Evolutionary conservation across 2,888 invertebrate genomes (phyloP), one percentile per base, ranked within the genome.

Genomic region (Microplitis deprimator): DNA sequence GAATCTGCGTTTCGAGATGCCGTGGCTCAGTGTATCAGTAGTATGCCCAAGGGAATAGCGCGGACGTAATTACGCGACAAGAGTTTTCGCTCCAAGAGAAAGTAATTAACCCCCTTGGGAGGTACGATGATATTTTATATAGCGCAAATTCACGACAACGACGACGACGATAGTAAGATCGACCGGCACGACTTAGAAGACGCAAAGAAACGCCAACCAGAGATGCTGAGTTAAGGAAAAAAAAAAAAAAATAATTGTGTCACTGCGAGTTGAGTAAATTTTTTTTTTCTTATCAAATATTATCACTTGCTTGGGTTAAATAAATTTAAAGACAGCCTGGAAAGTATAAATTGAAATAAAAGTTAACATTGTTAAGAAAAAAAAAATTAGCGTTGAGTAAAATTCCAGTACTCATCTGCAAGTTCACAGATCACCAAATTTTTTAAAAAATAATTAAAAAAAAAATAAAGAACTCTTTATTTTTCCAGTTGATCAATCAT

Each of bases 11-110:
- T 38, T 6, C 13, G 6, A 41, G 67, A 77, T 40, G 20, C 38
- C 50, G 13, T 39, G 20, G 41, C 61, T 67, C 68, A 64, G 72
- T 76, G 68, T 65, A 75, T 76, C 73, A 79, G 71, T 65, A 77
- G 41, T 76, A 64, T 67, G 68, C 67, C 77, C 74, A 76, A 76
- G 77, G 73, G 77, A 79, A 82, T 82, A 79, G 74, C 68, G 76
- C 79, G 75, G 78, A 79, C 78, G 84, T 85, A 86, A 86, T 86
- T 85, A 85, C 81, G 81, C 80, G 83, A 83, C 82, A 81, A 84
- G 83, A 76, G 82, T 79, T 50, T 50, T 84, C 76, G 81, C 82
- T 83, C 82, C 81, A 81, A 85, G 72, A 70, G 75, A 50, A 50
- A 71, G 76, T 75, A 80, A 73, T 76, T 74, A 71, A 73, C 70